These are phyloP conservation scores for Aphyosemion australe DNA, from an alignment of 2,113 vertebrate genomes.

Conservation along the genomic window DNA sequence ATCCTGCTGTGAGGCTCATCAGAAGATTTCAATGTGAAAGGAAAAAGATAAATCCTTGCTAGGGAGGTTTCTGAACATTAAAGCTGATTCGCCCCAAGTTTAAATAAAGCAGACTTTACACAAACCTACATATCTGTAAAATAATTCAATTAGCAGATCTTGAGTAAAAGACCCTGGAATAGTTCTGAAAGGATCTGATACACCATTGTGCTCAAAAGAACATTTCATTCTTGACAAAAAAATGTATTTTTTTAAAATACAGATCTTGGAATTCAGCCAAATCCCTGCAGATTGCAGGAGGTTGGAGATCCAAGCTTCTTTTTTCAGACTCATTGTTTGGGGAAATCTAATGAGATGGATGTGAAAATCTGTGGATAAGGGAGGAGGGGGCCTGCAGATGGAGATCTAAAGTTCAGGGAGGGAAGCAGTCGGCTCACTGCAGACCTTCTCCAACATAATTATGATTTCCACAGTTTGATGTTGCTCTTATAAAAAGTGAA, in stretches of 20 bases:
- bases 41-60: conserved; percentile 51
- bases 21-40: conserved; percentile 42
- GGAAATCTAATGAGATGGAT: conserved; percentile 45
- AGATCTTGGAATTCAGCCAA: conserved; percentile 35
- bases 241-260: conserved; percentile 16
- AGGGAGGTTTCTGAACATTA: conserved; percentile 37
- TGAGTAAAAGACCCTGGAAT: not conserved
- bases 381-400: conserved; percentile 14
- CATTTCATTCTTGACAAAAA: conserved; percentile 19
- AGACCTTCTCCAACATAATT: conserved; percentile 37
- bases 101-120: too few species aligned
- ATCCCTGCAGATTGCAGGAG: conserved; percentile 39
- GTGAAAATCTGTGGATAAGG: conserved; percentile 52
- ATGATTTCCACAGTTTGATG: conserved; percentile 41
- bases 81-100: conserved; percentile 12
- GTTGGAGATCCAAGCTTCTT: conserved; percentile 45
- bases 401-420: conserved; percentile 59
- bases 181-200: conserved; percentile 1
- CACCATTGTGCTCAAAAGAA: conserved; percentile 9
- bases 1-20: conserved; percentile 67
- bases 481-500: conserved; percentile 14
- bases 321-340: conserved; percentile 47
- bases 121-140: too few species aligned
- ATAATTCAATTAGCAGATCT: too few species aligned
- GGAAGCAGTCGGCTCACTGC: conserved; percentile 29